Evolutionary conservation across 2,888 invertebrate species (phyloP).

Genomic region (Dryocosmus kuriphilus): DNA sequence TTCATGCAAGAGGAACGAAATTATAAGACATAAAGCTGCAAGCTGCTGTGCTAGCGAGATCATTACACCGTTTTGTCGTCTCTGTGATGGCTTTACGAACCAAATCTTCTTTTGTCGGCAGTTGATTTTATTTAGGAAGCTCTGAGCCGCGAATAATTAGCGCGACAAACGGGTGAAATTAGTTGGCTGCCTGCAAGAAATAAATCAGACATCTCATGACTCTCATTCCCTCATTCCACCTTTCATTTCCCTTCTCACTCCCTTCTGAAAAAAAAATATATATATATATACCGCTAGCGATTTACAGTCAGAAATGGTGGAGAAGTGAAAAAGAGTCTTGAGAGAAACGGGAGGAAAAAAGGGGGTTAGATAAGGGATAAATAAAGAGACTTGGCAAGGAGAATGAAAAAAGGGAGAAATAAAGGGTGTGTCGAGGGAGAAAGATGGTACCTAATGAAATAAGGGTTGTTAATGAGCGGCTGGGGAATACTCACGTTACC

Average conservation of each 20-base stretch:
- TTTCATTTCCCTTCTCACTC: not conserved
- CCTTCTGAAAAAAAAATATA: conserved; percentile 37
- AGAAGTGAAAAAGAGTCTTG: conserved; percentile 4
- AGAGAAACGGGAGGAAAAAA: conserved; percentile 30
- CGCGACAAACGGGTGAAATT: conserved; percentile 69
- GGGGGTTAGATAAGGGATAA: conserved; percentile 36
- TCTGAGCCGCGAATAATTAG: conserved; percentile 67
- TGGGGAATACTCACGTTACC: conserved; percentile 58
- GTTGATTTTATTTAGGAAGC: conserved; percentile 56
- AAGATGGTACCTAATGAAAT: conserved; percentile 67
- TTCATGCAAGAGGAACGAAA: conserved; percentile 17
- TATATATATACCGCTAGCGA: conserved; percentile 29
- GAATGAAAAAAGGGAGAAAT: conserved; percentile 41
- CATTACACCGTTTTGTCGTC: conserved; percentile 22
- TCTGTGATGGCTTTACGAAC: conserved; percentile 46
- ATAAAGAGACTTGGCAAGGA: conserved; percentile 19
- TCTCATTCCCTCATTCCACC: conserved; percentile 20
- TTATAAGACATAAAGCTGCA: conserved; percentile 8
- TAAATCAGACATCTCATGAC: conserved; percentile 65
- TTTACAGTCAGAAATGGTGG: not conserved
- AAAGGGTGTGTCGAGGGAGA: conserved; percentile 38
- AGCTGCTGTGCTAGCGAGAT: conserved; percentile 25
- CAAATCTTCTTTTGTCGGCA: conserved; percentile 39
- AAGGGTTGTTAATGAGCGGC: conserved; percentile 71
- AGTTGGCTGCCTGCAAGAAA: conserved; percentile 65